Base-by-base conservation (phyloP, 2,113 vertebrate genomes). In the Apeltes quadracus region DNA sequence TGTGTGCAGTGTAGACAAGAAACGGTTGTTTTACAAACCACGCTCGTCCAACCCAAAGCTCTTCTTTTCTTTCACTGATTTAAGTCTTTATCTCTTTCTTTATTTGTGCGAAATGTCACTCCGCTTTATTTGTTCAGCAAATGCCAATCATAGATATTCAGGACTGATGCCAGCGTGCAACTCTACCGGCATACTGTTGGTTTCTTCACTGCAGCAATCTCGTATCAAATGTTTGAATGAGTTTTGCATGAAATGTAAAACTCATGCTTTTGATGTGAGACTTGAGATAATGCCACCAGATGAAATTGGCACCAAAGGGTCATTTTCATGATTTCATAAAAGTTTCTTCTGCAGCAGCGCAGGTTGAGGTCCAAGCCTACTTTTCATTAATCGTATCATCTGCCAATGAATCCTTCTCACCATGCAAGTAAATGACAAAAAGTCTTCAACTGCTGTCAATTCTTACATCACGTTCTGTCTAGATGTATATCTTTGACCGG, bases 401-500 rank as follows among this genome's bases (percentile, higher is more conserved):
- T 56, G 7, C 43, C 8, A 3, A 4, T n/a, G 3, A 27, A 12
- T 32, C 14, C 29, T 29, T 63, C n/a, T 43, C 46, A 9, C 23
- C 1, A 5, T n/a, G 12, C 34, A 3, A 39, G 25, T 41, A 48
- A 61, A 34, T 56, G 23, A 58, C 27, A 10, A 61, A 58, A 18
- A n/a, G 46, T 20, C 20, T 20, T 16, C 36, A 34, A 1, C 3
- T 1, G 10, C 25, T 5, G 16, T 20, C 5, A 25, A 2, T 56
- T 61, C 12, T 78, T 12, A 41, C 53, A 13, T 59, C 23, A 46
- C 10, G 25, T 41, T 72, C 22, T 13, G 7, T 22, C 11, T 54
- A 99, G 98, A 93, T 99, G 83, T 84, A 94, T 39, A 93, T 99
- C 73, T 99, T 95, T 84, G 95, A 95, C 0, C 93, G 89, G 16